Base-by-base conservation (phyloP, 1,140 invertebrate species). In the Bradysia coprophila region DNA sequence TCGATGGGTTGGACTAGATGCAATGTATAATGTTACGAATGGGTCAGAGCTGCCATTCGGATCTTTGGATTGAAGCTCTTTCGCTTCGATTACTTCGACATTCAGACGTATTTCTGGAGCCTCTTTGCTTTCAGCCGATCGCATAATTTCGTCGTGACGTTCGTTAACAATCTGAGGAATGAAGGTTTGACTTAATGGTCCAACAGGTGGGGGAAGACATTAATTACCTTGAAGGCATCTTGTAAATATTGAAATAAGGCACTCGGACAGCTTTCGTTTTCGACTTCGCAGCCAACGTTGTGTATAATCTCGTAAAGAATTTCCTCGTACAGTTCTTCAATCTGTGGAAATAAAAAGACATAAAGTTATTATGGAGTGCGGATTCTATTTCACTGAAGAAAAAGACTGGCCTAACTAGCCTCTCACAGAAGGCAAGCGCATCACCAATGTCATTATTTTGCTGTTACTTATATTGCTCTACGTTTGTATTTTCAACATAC, bases 31-130 rank as follows among this genome's bases (percentile, higher is more conserved):
- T 2, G 81, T 86, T 20, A 85, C 86, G 54, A 94, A 97, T 2
- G 94, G 94, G 67, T 97, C 94, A 54, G 90, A 94, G 45, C 89
- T 74, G 18, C 92, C 93, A 63, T 93, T 95, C 0, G 92, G 78
- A 69, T 97, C 94, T 68, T 96, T 96, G 4, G 93, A 84, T 48
- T 80, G 72, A 22, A 98, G 61, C 50, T 92, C 89, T 62, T 86
- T 82, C 0, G 87, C 94, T 67, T 95, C 88, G 19, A 95, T 73
- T 15, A 98, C 77, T 58, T 89, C 85, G 2, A 95, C 78, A 61
- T 96, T 95, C 16, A 97, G 63, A 52, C 92, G 73, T 45, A 96
- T 71, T 52, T 93, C 84, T 0, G 93, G 93, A 2, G 91, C 82
- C 65, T 87, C 78, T 60, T 85, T 85, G 8, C 72, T 72, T 51